Evolutionary conservation across 2,113 vertebrate species (phyloP).

Genomic region (Thymallus thymallus): DNA sequence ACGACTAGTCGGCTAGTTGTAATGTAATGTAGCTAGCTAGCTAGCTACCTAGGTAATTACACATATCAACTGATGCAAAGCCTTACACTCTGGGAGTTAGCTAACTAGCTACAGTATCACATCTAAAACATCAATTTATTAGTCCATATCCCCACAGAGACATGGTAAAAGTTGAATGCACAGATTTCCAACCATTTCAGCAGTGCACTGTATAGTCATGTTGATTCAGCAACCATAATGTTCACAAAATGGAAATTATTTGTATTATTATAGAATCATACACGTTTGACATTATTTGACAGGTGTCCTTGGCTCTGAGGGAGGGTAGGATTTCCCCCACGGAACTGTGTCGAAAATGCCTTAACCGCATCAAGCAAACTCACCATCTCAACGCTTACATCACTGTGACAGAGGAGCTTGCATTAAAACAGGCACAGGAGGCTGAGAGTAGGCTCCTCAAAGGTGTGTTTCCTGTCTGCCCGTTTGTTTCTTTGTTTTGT

Average conservation of each 20-base stretch:
- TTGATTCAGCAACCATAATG: not conserved
- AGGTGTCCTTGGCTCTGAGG: constrained; percentile 84
- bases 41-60: too few relatives aligned
- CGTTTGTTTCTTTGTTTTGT: not conserved
- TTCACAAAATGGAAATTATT: not conserved
- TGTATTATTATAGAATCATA: too few relatives aligned
- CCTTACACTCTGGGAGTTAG: too few relatives aligned
- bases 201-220: not conserved
- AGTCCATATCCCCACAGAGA: not conserved
- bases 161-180: not conserved
- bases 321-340: constrained; percentile 81
- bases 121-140: too few relatives aligned
- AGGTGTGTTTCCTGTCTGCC: constrained; percentile 67
- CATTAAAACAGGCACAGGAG: constrained; percentile 84
- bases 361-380: constrained; percentile 83
- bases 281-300: constrained; percentile 3
- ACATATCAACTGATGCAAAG: too few relatives aligned
- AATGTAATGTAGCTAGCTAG: too few relatives aligned
- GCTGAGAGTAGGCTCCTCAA: constrained; percentile 78
- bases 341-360: constrained; percentile 87
- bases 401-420: constrained; percentile 81
- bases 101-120: too few relatives aligned
- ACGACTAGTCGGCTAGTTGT: too few relatives aligned
- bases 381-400: constrained; percentile 88
- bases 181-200: not conserved